Evolutionary conservation across 64 coral and sea anemone genomes (phyloP).

Genomic region (Cladopsammia gracilis): DNA sequence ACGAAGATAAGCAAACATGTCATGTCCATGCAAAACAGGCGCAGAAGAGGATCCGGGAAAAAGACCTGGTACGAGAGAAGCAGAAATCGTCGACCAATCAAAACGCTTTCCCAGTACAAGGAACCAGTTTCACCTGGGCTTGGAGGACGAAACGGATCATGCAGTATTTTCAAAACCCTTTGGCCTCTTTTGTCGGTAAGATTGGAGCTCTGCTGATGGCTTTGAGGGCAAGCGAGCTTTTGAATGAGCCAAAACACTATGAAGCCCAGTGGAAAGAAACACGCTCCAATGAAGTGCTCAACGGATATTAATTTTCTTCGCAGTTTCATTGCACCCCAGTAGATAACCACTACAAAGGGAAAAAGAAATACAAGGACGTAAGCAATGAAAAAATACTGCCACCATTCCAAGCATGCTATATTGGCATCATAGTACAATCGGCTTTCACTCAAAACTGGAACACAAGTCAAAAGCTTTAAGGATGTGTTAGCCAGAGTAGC

Average conservation of each 20-base stretch:
- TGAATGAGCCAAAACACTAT: slow-evolving; percentile 56
- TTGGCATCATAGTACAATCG: slow-evolving; percentile 77
- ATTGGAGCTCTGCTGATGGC: not conserved
- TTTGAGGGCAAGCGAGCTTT: not conserved
- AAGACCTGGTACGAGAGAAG: slow-evolving; percentile 65
- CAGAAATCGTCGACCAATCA: slow-evolving; percentile 82
- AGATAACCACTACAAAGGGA: slow-evolving; percentile 71
- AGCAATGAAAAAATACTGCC: slow-evolving; percentile 63
- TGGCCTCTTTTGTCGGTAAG: not conserved
- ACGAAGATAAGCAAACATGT: slow-evolving; percentile 45
- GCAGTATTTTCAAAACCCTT: slow-evolving; percentile 57
- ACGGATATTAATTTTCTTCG: slow-evolving; percentile 30
- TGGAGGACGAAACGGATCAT: slow-evolving; percentile 74
- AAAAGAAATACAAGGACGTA: slow-evolving; percentile 67
- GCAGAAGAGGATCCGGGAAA: slow-evolving; percentile 69
- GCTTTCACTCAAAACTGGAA: slow-evolving; percentile 26
- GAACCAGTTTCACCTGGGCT: slow-evolving; percentile 17
- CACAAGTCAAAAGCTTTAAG: slow-evolving; percentile 74
- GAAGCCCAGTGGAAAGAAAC: slow-evolving; percentile 70
- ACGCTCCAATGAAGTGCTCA: slow-evolving; percentile 73
- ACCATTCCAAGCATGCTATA: slow-evolving; percentile 77
- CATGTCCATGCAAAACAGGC: slow-evolving; percentile 45
- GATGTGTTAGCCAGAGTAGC: slow-evolving; percentile 73
- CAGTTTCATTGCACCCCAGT: slow-evolving; percentile 74
- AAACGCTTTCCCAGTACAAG: slow-evolving; percentile 85